These are phyloP conservation scores for Charaxes varanes DNA, from an alignment of 1,140 invertebrate species.

Conservation along the genomic window DNA sequence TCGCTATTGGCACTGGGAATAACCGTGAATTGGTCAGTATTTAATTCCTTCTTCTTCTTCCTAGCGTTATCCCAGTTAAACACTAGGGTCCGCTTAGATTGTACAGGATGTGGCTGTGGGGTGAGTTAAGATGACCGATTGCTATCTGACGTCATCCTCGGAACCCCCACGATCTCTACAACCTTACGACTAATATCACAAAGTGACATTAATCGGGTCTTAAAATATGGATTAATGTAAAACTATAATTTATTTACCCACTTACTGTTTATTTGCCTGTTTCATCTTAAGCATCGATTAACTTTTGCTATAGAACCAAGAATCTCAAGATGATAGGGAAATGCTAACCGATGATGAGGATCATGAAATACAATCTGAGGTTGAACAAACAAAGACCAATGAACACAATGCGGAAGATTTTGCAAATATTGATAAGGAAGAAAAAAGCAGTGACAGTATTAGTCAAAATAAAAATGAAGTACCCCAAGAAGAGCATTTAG, in stretches of 20 bases:
- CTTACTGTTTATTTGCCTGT: neutral
- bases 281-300: too few relatives aligned
- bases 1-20: constrained; percentile 1
- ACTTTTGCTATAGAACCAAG: too few relatives aligned
- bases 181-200: too few relatives aligned
- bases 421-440: constrained; percentile 7
- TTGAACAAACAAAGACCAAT: constrained; percentile 17
- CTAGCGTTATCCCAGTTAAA: too few relatives aligned
- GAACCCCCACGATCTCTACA: too few relatives aligned
- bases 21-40: constrained; percentile 12
- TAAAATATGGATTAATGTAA: neutral
- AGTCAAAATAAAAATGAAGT: neutral
- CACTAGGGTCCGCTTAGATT: too few relatives aligned
- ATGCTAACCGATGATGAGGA: constrained; percentile 50
- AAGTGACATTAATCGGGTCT: too few relatives aligned
- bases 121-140: too few relatives aligned
- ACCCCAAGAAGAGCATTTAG: too few relatives aligned
- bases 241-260: neutral
- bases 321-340: constrained; percentile 44
- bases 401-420: constrained; percentile 8
- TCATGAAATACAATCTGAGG: constrained; percentile 30
- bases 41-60: neutral
- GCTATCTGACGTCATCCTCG: too few relatives aligned
- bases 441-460: neutral
- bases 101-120: too few relatives aligned